Evolutionary conservation across 2,113 vertebrate genomes (phyloP), one percentile per base, ranked within the genome.

Genomic region (Osmerus eperlanus): DNA sequence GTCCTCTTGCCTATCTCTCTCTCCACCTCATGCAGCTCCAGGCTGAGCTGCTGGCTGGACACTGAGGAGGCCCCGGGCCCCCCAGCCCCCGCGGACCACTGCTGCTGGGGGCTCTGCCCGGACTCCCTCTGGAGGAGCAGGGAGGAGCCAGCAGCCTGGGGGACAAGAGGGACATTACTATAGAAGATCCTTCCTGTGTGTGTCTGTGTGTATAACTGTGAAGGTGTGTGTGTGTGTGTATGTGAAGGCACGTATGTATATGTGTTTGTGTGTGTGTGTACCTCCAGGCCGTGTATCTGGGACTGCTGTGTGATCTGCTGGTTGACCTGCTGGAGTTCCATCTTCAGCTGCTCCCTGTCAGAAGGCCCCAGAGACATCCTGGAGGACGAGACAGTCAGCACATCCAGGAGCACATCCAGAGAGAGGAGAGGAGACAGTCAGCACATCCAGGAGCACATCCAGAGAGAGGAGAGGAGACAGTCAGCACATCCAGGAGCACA

Each of bases 221-320:
- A 56, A 12, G 2, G 28, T 54, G 29, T 77, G 4, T 23, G 68
- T 51, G 56, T 21, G 2, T 51, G 4, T 23, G 56, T 51, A 32
- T 15, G 0, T 41, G 19, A 25, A 25, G 3, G 25, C 25, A 25
- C 25, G 21, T 23, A 36, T n/a, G 12, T 55, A 23, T 58, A 16
- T 11, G 21, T 18, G 15, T 21, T n/a, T n/a, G 6, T 58, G 58
- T 69, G 7, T 3, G 67, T 70, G 85, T 82, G 71, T 76, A 98
- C 96, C 94, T 97, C 95, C 67, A 97, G 91, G 64, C 93, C 94
- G 71, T 94, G 88, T 75, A 98, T 91, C 85, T 98, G 96, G 21
- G 95, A 96, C 88, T 99, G 97, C 76, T 99, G 97, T 85, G 87
- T 98, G 78, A 99, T 99, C 88, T 99, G 97, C 74, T 99, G 96